Base-by-base conservation (phyloP, 2,888 invertebrate genomes). In the Hololepta plana region DNA sequence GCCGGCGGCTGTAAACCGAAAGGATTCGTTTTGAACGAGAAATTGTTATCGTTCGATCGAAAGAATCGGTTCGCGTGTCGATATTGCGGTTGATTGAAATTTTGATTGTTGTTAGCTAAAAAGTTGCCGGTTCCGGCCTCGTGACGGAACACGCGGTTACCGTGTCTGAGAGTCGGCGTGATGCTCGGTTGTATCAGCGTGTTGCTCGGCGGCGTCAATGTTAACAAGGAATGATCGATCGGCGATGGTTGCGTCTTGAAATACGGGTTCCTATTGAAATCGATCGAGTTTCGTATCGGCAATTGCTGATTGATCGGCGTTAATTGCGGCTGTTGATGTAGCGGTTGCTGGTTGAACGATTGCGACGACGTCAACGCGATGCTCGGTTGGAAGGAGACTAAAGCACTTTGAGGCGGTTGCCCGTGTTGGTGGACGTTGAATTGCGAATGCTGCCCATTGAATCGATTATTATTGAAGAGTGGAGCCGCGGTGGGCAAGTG, bases 371-470 rank as follows among this genome's bases (percentile, higher is more conserved):
- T 44, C 23, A 52, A 59, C 39, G 51, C 55, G 40, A 52, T 51
- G 32, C 66, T 68, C 0, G 61, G 58, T 42, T 64, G 60, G 28
- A 68, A 57, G 3, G 59, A 49, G n/a, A 66, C 41, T 3, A 40
- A 25, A 3, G 41, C 39, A 12, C 34, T 34, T 20, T 26, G 22
- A 10, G 21, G 8, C 3, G 25, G 26, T 28, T 10, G 21, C 53
- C 42, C 33, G 49, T n/a, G n/a, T n/a, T n/a, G n/a, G n/a, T n/a
- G n/a, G n/a, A n/a, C n/a, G n/a, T n/a, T n/a, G n/a, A n/a, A n/a
- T n/a, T n/a, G n/a, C n/a, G n/a, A n/a, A n/a, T n/a, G n/a, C n/a
- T n/a, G n/a, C n/a, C n/a, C n/a, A 48, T 15, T 44, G 34, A 26
- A 38, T 43, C 13, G 35, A 8, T n/a, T n/a, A n/a, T n/a, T n/a